Percentiles rank a stretch among this genome's conserved stretches.
phyloP scores from a whole-genome alignment of 2,113 vertebrate species.

The Diadophis punctatus region DNA sequence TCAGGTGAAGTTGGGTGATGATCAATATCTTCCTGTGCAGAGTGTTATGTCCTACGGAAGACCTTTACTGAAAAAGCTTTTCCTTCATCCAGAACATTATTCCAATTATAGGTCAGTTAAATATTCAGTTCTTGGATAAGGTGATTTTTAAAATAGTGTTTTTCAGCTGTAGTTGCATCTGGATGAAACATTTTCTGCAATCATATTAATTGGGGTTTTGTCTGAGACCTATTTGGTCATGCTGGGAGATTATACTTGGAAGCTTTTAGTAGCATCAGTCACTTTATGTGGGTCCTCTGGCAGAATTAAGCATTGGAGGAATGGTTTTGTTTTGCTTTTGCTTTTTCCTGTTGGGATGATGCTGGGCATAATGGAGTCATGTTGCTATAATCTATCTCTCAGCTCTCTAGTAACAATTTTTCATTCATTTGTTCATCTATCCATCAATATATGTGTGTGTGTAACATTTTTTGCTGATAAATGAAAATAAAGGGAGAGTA shows the following conservation, averaged over 20 bases:
- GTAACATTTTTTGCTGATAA: too few species aligned
- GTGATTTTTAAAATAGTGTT: background rate
- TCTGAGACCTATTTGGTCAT: background rate
- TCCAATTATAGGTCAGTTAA: background rate
- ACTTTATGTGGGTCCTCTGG: background rate
- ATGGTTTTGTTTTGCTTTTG: background rate
- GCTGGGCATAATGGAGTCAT: background rate
- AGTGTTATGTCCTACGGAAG: background rate
- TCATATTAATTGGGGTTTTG: background rate
- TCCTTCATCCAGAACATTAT: background rate
- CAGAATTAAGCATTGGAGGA: background rate
- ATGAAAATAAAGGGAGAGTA: too few species aligned
- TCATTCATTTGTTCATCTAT: background rate
- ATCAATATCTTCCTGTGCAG: background rate
- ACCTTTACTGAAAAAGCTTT: background rate
- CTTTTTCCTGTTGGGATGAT: background rate
- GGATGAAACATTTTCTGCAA: background rate
- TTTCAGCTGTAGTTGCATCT: background rate
- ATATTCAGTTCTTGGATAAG: background rate
- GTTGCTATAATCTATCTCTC: background rate
- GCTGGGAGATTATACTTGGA: background rate
- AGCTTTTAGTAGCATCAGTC: background rate
- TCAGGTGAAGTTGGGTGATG: background rate
- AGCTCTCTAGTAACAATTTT: background rate
- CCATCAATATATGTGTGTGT: too few species aligned